Conservation (phyloP, 37 sponge, comb jelly and placozoan species). For the Corticium candelabrum region DNA sequence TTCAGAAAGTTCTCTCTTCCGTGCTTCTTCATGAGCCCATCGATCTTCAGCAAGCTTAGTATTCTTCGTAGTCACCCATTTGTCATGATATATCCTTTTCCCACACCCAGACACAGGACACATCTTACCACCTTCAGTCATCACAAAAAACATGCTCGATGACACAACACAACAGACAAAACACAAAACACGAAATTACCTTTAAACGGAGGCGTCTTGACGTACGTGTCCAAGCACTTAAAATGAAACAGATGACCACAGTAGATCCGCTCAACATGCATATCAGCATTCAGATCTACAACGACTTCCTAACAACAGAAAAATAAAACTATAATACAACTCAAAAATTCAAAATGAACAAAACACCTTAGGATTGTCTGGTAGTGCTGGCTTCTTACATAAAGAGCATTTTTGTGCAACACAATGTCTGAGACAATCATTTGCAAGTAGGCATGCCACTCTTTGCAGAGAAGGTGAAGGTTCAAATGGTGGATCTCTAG, state of each 20-base stretch:
- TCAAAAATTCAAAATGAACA: neutral
- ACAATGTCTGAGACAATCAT: constrained; percentile 45
- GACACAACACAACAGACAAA: neutral
- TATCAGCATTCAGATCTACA: constrained; percentile 25
- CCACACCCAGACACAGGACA: constrained; percentile 52
- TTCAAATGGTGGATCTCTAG: constrained; percentile 63
- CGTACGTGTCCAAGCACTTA: constrained; percentile 66
- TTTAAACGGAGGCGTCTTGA: constrained; percentile 85
- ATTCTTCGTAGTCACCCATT: constrained; percentile 47
- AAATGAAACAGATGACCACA: constrained; percentile 83
- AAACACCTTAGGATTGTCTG: constrained; percentile 42
- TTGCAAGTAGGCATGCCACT: constrained; percentile 53
- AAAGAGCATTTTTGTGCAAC: constrained; percentile 58
- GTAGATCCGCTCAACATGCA: constrained; percentile 64
- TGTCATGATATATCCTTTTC: constrained; percentile 79
- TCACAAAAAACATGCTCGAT: neutral
- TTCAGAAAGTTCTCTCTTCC: constrained; percentile 75
- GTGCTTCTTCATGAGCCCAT: constrained; percentile 89
- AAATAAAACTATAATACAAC: neutral
- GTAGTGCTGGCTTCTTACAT: constrained; percentile 59
- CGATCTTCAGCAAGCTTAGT: constrained; percentile 69
- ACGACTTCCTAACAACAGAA: constrained; percentile 28
- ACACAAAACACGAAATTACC: constrained; percentile 19
- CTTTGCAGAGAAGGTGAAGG: constrained; percentile 61
- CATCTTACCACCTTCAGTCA: constrained; percentile 71